These are phyloP conservation scores for Rhaphigaster nebulosa DNA, from an alignment of 2,888 invertebrate genomes.

Conservation along the genomic window DNA sequence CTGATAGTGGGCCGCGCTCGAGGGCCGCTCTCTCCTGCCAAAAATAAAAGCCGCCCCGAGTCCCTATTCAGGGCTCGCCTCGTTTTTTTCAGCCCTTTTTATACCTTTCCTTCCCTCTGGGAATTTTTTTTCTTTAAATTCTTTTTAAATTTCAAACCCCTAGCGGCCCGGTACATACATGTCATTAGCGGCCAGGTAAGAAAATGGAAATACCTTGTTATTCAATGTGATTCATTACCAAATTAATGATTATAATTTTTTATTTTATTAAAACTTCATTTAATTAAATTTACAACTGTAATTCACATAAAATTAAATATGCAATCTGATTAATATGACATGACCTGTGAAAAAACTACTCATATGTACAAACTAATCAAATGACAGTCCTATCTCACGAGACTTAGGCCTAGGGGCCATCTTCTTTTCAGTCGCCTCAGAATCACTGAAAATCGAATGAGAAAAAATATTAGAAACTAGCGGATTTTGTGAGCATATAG, in stretches of 20 bases:
- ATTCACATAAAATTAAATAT: no score
- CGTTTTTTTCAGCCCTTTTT: slow-evolving; percentile 32
- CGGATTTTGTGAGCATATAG: no score
- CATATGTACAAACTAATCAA: no score
- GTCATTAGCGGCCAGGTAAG: slow-evolving; percentile 31
- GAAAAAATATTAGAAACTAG: no score
- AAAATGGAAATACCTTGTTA: slow-evolving; percentile 30
- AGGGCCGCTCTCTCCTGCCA: not conserved
- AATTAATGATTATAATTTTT: not conserved
- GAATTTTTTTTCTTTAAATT: slow-evolving; percentile 21
- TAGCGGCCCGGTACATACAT: not conserved
- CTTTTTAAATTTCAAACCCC: slow-evolving; percentile 36
- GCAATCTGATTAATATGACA: no score
- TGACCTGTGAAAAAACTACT: no score
- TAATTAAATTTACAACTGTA: no score
- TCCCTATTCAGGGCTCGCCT: not conserved
- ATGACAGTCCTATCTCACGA: no score
- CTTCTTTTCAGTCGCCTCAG: no score
- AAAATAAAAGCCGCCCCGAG: slow-evolving; percentile 16
- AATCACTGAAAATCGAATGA: no score
- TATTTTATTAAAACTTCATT: no score
- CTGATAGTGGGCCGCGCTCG: slow-evolving; percentile 14
- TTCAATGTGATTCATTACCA: not conserved
- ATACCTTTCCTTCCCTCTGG: slow-evolving; percentile 41
- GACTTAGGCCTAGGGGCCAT: no score